phyloP scores from a whole-genome alignment of 1,140 invertebrate genomes.

The Matsumurasca onukii region DNA sequence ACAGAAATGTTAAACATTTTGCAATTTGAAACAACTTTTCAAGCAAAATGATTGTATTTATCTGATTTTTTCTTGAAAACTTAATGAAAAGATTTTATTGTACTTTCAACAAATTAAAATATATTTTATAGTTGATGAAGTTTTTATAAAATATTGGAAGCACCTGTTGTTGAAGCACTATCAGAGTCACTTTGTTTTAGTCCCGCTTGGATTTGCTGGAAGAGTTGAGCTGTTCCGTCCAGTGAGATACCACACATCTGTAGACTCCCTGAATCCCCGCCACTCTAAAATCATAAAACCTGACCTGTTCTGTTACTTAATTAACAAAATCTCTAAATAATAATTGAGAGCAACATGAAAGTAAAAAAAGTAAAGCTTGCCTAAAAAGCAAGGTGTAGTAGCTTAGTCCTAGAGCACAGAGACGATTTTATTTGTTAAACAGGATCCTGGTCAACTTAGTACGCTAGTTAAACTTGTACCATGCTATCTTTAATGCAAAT shows the following conservation, averaged over 20 bases:
- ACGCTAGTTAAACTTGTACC: too few species aligned
- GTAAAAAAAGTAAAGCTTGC: not conserved
- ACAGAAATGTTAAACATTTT: too few species aligned
- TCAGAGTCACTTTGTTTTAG: constrained; percentile 34
- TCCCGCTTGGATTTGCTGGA: constrained; percentile 36
- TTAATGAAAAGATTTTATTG: too few species aligned
- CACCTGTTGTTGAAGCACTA: constrained; percentile 15
- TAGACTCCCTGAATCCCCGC: constrained; percentile 3
- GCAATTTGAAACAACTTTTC: too few species aligned
- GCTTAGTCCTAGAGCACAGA: not conserved
- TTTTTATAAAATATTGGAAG: too few species aligned
- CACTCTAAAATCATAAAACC: not conserved
- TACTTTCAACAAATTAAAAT: too few species aligned
- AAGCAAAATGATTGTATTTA: too few species aligned
- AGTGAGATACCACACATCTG: constrained; percentile 46
- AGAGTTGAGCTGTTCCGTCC: constrained; percentile 43
- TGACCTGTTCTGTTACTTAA: not conserved
- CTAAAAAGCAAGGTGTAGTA: not conserved
- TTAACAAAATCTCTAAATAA: not conserved
- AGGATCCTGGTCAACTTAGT: too few species aligned
- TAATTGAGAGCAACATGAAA: not conserved
- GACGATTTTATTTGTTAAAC: not conserved
- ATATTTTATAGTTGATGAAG: too few species aligned
- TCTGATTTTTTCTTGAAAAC: too few species aligned
- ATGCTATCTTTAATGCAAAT: too few species aligned